These are phyloP conservation scores for Acipenser oxyrinchus DNA, from an alignment of 2,797 vertebrate species.

Conservation along the genomic window DNA sequence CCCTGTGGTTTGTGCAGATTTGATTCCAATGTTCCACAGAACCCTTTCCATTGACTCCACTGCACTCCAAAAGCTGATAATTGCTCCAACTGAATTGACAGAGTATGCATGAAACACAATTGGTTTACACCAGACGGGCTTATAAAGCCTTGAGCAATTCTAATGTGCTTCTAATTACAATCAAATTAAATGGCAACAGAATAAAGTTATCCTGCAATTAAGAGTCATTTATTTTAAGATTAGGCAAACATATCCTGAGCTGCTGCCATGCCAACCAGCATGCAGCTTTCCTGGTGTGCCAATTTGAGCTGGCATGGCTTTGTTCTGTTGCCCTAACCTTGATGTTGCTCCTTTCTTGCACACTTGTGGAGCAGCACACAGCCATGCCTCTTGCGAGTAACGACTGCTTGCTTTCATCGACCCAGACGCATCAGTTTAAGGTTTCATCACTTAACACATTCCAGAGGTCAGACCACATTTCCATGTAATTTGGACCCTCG, in stretches of 20 bases:
- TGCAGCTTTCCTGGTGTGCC: background rate
- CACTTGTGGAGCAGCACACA: background rate
- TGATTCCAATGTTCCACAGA: too few species aligned
- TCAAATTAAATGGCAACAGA: conserved; percentile 8
- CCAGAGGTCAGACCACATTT: conserved; percentile 9
- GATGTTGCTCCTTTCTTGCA: too few species aligned
- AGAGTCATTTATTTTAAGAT: conserved; percentile 2
- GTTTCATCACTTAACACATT: conserved; percentile 14
- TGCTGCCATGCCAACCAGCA: conserved; percentile 6
- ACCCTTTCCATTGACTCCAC: too few species aligned
- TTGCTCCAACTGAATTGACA: conserved; percentile 1
- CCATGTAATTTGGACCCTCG: background rate
- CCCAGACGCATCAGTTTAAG: conserved; percentile 7
- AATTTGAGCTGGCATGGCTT: too few species aligned
- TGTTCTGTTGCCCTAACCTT: too few species aligned
- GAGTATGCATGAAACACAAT: conserved; percentile 9
- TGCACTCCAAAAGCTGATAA: conserved; percentile 5
- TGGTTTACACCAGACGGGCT: conserved; percentile 1
- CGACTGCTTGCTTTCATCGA: conserved; percentile 1
- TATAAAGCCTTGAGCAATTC: background rate
- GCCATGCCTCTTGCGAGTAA: background rate
- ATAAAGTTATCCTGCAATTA: background rate
- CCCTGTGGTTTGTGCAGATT: too few species aligned
- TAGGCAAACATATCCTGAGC: background rate
- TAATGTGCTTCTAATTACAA: conserved; percentile 9